These are phyloP conservation scores for Fabriciana adippe DNA, from an alignment of 2,888 invertebrate species.

Conservation along the genomic window DNA sequence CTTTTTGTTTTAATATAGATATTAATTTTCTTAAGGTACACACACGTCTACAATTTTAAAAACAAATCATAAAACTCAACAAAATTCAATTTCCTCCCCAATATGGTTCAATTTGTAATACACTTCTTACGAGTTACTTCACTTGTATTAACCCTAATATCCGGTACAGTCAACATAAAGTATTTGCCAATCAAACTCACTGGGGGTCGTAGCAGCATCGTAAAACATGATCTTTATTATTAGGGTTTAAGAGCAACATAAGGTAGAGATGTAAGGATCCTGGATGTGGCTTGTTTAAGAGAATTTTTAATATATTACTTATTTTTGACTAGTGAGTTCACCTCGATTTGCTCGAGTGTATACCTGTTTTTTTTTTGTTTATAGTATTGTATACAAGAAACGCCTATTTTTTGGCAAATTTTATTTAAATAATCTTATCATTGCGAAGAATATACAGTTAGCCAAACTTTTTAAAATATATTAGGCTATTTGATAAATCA, in stretches of 20 bases:
- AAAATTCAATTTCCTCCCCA: constrained; percentile 7
- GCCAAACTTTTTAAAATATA: too few relatives aligned
- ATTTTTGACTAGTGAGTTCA: too few relatives aligned
- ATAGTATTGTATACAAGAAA: too few relatives aligned
- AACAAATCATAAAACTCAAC: not conserved
- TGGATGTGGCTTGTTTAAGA: constrained; percentile 25
- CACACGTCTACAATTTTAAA: not conserved
- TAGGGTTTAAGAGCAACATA: constrained; percentile 49
- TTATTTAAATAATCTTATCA: too few relatives aligned
- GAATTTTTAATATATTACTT: not conserved
- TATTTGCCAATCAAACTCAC: constrained; percentile 51
- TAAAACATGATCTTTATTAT: constrained; percentile 67
- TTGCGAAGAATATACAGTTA: too few relatives aligned
- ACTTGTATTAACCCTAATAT: constrained; percentile 28
- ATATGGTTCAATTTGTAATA: constrained; percentile 14
- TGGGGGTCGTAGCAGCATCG: constrained; percentile 48
- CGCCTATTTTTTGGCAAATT: too few relatives aligned
- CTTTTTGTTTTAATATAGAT: too few relatives aligned
- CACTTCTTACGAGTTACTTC: constrained; percentile 30
- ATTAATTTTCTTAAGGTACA: too few relatives aligned
- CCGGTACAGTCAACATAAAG: constrained; percentile 42
- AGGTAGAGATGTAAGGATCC: constrained; percentile 32
- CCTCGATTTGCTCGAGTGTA: too few relatives aligned
- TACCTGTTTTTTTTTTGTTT: too few relatives aligned
- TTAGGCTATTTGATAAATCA: too few relatives aligned